Conservation (phyloP, 2,113 vertebrate species). For the Gobius niger region DNA sequence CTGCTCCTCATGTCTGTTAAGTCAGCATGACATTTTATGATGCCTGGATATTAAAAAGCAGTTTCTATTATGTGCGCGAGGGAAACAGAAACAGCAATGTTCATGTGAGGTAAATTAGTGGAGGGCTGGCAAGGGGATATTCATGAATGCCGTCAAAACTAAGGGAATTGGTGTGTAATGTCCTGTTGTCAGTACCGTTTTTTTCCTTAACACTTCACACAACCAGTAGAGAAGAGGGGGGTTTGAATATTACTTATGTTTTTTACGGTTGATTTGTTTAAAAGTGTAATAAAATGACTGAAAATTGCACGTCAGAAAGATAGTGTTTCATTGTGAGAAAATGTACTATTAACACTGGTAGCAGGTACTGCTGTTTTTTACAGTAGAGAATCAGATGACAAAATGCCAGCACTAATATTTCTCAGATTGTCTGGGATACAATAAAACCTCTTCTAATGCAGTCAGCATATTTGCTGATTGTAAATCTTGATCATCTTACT, state of each 20-base stretch:
- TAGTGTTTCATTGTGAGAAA: not conserved
- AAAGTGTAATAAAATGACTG: not conserved
- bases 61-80: slow-evolving; percentile 75
- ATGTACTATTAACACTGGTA: slow-evolving; percentile 33
- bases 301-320: not conserved
- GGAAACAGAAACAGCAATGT: slow-evolving; percentile 71
- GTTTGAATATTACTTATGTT: slow-evolving; percentile 57
- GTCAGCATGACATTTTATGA: slow-evolving; percentile 81
- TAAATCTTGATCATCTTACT: slow-evolving; percentile 60
- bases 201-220: slow-evolving; percentile 65
- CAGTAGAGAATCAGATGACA: slow-evolving; percentile 29
- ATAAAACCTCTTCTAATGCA: slow-evolving; percentile 52
- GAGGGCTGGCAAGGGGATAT: slow-evolving; percentile 70
- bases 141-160: slow-evolving; percentile 68
- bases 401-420: slow-evolving; percentile 40
- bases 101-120: slow-evolving; percentile 75
- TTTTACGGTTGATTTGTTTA: slow-evolving; percentile 23
- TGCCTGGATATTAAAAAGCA: slow-evolving; percentile 78
- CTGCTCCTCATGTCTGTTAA: slow-evolving; percentile 75
- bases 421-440: slow-evolving; percentile 55
- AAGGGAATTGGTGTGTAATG: slow-evolving; percentile 73
- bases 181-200: slow-evolving; percentile 75
- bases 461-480: slow-evolving; percentile 51
- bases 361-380: slow-evolving; percentile 11
- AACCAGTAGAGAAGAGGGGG: slow-evolving; percentile 48